Evolutionary conservation across 2,113 vertebrate genomes (phyloP).

Genomic region (Alectura lathami): DNA sequence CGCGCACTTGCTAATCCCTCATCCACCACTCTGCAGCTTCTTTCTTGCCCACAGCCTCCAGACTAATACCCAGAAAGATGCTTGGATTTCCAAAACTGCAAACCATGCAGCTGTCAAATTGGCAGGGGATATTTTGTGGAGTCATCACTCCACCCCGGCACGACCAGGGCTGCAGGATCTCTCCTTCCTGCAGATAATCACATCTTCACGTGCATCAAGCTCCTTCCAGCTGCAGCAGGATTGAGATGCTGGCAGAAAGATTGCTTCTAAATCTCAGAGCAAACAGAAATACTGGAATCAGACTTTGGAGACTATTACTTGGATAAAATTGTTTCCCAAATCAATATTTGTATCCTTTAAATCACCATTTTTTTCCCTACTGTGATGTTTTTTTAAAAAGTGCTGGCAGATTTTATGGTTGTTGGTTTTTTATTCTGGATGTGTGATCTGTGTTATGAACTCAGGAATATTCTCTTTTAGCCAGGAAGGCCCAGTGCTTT

Average conservation of each 20-base stretch:
- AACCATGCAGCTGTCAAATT: conserved; percentile 20
- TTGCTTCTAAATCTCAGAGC: background rate
- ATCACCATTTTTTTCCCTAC: background rate
- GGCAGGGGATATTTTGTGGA: background rate
- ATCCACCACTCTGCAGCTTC: conserved; percentile 21
- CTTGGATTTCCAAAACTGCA: conserved; percentile 64
- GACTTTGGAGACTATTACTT: background rate
- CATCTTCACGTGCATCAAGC: conserved; percentile 31
- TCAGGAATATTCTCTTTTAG: background rate
- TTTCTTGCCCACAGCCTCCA: conserved; percentile 43
- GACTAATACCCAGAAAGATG: conserved; percentile 68
- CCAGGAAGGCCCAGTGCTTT: background rate
- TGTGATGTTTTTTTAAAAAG: background rate
- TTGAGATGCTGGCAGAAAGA: conserved; percentile 29
- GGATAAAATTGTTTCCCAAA: background rate
- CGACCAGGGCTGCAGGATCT: conserved; percentile 6
- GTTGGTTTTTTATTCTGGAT: background rate
- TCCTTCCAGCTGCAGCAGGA: conserved; percentile 4
- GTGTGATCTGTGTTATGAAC: background rate
- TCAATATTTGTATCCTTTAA: background rate
- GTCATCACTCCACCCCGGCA: conserved; percentile 31
- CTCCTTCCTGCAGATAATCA: conserved; percentile 49
- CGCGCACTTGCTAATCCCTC: conserved; percentile 35
- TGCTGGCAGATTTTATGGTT: background rate
- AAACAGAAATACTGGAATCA: background rate